phyloP scores from a whole-genome alignment of 2,113 vertebrate species.

The Cinclus mexicanus region DNA sequence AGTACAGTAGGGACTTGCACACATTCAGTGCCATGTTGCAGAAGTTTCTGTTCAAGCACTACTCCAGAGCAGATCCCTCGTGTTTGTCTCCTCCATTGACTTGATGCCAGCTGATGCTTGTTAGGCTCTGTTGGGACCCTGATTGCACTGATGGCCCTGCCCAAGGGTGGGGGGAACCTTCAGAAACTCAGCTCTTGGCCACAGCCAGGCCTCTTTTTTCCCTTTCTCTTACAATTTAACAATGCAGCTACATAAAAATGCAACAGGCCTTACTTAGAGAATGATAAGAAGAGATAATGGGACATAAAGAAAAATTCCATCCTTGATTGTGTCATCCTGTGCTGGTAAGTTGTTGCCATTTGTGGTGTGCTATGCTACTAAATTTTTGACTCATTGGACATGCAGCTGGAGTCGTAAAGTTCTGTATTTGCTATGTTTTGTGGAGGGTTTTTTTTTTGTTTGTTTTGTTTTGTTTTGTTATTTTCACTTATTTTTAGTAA shows the following conservation, averaged over 20 bases:
- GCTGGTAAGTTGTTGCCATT: neutral
- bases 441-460: neutral
- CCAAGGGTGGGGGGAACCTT: neutral
- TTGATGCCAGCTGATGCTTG: neutral
- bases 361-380: neutral
- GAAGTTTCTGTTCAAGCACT: neutral
- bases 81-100: neutral
- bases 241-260: neutral
- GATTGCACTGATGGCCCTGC: neutral
- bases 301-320: neutral
- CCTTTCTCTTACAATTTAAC: neutral
- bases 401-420: neutral
- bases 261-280: neutral
- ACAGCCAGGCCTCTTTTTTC: fast-evolving
- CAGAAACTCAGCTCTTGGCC: neutral
- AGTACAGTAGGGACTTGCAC: neutral
- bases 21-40: fast-evolving
- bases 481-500: neutral
- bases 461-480: neutral
- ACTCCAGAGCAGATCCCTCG: neutral
- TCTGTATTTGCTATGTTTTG: neutral
- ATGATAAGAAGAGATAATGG: neutral
- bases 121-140: neutral
- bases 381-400: neutral
- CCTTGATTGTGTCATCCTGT: neutral